phyloP scores from a whole-genome alignment of 2,797 vertebrate species.

The Glyptemys insculpta region DNA sequence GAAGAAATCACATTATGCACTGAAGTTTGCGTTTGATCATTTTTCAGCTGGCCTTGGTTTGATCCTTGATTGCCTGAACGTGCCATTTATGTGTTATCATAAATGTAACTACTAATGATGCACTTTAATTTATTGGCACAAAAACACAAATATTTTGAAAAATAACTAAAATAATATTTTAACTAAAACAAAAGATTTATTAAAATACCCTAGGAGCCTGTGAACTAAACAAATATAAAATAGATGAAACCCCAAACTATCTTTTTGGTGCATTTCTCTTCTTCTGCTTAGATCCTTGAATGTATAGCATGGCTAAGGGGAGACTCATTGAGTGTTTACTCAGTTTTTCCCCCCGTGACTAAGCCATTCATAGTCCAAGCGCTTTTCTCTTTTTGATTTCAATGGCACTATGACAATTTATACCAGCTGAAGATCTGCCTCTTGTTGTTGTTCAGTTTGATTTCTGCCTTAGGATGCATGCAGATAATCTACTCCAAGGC shows the following conservation, averaged over 20 bases:
- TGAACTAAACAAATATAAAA: background rate
- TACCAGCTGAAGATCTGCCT: background rate
- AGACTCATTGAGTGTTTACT: background rate
- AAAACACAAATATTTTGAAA: slow-evolving; percentile 23
- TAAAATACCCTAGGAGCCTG: background rate
- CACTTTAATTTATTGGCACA: slow-evolving; percentile 35
- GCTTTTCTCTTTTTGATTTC: background rate
- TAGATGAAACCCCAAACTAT: background rate
- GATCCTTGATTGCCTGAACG: slow-evolving; percentile 45
- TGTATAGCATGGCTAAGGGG: background rate
- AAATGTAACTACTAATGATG: slow-evolving; percentile 24
- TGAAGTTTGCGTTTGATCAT: slow-evolving; percentile 20
- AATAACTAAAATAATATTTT: background rate
- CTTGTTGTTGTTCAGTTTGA: background rate
- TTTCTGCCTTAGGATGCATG: no score
- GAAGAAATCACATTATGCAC: slow-evolving; percentile 15
- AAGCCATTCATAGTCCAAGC: background rate
- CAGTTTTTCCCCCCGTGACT: background rate
- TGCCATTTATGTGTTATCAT: slow-evolving; percentile 35
- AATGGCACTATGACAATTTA: background rate
- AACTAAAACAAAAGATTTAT: background rate
- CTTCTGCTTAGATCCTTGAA: background rate
- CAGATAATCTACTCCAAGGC: background rate
- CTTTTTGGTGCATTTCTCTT: background rate
- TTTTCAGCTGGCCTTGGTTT: slow-evolving; percentile 47